phyloP scores from a whole-genome alignment of 2,113 vertebrate genomes.

The Mandrillus leucophaeus region DNA sequence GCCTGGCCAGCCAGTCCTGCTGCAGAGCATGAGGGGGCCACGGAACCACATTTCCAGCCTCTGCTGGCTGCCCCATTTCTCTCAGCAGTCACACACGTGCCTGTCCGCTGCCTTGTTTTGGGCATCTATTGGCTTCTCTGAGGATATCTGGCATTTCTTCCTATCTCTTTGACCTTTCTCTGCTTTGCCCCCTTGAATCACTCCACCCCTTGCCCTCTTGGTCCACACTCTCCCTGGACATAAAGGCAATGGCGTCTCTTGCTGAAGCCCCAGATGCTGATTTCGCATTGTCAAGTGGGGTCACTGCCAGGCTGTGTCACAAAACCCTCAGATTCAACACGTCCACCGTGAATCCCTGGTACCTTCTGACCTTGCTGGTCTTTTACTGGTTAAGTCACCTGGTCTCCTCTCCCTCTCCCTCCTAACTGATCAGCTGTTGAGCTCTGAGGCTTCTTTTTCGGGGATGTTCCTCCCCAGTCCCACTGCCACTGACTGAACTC shows the following conservation, averaged over 20 bases:
- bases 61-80: neutral
- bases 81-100: neutral
- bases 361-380: neutral
- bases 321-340: neutral
- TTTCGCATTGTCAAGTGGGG: neutral
- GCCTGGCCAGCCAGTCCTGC: too few species aligned
- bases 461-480: neutral
- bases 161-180: neutral
- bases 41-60: neutral
- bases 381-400: neutral
- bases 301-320: neutral
- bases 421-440: neutral
- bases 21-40: neutral
- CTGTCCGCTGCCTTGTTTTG: too few species aligned
- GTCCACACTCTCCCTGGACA: fast-evolving
- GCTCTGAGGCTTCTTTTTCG: neutral
- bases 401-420: neutral
- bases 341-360: neutral
- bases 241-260: neutral
- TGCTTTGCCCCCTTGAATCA: neutral
- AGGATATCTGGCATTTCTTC: neutral
- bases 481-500: neutral
- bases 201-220: too few species aligned
- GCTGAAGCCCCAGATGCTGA: neutral
- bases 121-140: neutral